Evolutionary conservation across 2,888 invertebrate genomes (phyloP).

Genomic region (Stenolophus ochropezus): DNA sequence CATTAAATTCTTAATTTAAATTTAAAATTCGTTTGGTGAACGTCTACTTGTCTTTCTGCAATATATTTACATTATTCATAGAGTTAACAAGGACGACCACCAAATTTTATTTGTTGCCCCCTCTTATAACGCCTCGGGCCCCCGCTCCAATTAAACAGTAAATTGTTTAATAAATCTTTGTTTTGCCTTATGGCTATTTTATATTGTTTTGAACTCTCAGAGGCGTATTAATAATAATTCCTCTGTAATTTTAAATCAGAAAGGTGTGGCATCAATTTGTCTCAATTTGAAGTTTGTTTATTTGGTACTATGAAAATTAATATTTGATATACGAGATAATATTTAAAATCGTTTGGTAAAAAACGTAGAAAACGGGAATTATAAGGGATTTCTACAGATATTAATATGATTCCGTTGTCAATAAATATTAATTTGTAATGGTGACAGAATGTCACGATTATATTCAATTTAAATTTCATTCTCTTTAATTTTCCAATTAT

Average conservation of each 20-base stretch:
- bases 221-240: neutral
- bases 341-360: no score
- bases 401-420: neutral
- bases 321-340: no score
- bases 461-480: neutral
- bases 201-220: conserved; percentile 18
- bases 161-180: conserved; percentile 26
- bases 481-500: neutral
- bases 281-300: no score
- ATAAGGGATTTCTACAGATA: no score
- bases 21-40: conserved; percentile 42
- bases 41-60: conserved; percentile 39
- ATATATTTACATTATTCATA: conserved; percentile 53
- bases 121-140: neutral
- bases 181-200: conserved; percentile 5
- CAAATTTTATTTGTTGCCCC: conserved; percentile 45
- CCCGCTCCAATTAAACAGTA: conserved; percentile 29
- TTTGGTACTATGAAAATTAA: no score
- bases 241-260: no score
- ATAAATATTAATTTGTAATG: neutral
- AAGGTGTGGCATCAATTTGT: no score
- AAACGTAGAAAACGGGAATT: no score
- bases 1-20: conserved; percentile 46
- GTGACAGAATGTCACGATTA: neutral
- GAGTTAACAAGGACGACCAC: conserved; percentile 47